Percentiles rank a stretch among this genome's conserved stretches.
Evolutionary conservation across 1,140 invertebrate species (phyloP).

Genomic region (Pentalonia nigronervosa): DNA sequence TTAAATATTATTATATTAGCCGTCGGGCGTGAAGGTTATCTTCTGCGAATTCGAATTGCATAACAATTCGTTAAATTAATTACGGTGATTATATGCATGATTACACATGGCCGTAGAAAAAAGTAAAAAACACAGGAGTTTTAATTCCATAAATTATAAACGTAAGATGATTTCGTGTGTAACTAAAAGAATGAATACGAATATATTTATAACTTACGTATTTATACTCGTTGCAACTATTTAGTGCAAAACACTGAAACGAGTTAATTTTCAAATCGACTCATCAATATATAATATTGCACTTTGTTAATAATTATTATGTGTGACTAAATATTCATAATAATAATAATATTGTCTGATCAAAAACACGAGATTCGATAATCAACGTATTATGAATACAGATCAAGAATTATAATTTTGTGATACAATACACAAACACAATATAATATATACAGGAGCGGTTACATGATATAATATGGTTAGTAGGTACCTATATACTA

Average conservation of each 20-base stretch:
- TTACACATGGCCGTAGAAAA: background rate
- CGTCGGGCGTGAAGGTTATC: slow-evolving; percentile 2
- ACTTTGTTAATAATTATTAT: background rate
- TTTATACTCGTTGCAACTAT: background rate
- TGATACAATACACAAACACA: too few species aligned
- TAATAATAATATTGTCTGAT: background rate
- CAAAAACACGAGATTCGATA: background rate
- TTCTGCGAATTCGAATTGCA: slow-evolving; percentile 15
- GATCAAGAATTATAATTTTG: background rate
- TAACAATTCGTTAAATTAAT: slow-evolving; percentile 18
- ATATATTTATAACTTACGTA: background rate
- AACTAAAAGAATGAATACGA: background rate
- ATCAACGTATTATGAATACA: background rate
- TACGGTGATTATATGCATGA: slow-evolving; percentile 15
- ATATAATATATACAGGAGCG: background rate
- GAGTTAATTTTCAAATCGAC: background rate
- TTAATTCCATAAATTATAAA: slow-evolving; percentile 12
- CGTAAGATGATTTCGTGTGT: background rate
- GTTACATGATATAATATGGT: background rate
- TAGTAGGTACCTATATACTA: too few species aligned
- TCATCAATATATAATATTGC: background rate
- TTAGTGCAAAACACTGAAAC: slow-evolving; percentile 7
- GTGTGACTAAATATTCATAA: background rate
- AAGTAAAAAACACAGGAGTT: slow-evolving; percentile 12
- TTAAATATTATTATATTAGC: slow-evolving; percentile 1